Evolutionary conservation across 2,797 vertebrate genomes (phyloP).

Genomic region (Anas acuta): DNA sequence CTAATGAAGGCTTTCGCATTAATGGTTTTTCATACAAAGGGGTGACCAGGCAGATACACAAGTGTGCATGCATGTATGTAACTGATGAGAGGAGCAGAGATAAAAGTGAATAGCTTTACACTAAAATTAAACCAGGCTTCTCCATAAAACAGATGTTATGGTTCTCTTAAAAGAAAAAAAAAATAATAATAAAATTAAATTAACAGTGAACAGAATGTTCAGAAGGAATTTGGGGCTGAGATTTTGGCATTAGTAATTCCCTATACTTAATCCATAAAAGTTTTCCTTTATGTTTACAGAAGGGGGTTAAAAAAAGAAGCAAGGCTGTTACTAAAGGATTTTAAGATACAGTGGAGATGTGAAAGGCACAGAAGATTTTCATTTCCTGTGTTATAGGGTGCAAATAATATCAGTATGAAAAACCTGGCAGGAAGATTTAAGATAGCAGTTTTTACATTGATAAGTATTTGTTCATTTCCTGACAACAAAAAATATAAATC

Average conservation of each 20-base stretch:
- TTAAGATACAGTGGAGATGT: constrained; percentile 83
- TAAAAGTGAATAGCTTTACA: not conserved
- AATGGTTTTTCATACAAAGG: constrained; percentile 37
- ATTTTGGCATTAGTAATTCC: constrained; percentile 60
- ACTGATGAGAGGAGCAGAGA: not conserved
- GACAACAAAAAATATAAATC: constrained; percentile 95
- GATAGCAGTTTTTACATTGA: constrained; percentile 93
- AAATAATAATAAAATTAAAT: constrained; percentile 52
- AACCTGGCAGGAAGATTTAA: constrained; percentile 92
- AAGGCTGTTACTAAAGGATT: constrained; percentile 78
- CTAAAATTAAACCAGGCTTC: constrained; percentile 47
- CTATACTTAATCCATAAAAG: constrained; percentile 59
- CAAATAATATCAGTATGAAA: constrained; percentile 93
- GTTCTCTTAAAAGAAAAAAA: constrained; percentile 27
- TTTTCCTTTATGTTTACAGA: constrained; percentile 75
- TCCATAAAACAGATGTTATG: constrained; percentile 71
- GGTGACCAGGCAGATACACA: not conserved
- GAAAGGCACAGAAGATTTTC: constrained; percentile 86
- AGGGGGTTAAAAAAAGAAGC: constrained; percentile 65
- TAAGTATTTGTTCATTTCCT: constrained; percentile 99
- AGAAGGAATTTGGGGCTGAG: constrained; percentile 38
- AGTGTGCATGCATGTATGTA: not conserved
- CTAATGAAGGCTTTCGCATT: constrained; percentile 21
- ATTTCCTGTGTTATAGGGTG: constrained; percentile 94
- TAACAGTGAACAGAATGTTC: constrained; percentile 35